phyloP scores from a whole-genome alignment of 2,797 vertebrate species.

The Fistularia commersonii region DNA sequence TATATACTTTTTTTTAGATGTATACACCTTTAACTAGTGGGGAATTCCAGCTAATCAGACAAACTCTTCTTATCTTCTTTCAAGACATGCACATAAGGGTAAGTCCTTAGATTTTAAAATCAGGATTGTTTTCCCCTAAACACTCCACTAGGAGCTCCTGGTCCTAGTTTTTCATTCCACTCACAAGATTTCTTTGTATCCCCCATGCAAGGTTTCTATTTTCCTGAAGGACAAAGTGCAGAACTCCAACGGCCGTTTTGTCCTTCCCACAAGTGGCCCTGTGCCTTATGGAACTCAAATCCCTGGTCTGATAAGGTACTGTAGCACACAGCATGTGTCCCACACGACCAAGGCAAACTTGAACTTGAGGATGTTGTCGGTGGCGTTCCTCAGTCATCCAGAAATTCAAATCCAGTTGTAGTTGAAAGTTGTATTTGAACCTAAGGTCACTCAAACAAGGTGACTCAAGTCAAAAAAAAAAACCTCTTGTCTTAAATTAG shows the following conservation, averaged over 20 bases:
- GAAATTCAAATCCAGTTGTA: too few species aligned
- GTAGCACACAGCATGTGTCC: not conserved
- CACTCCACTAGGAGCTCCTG: not conserved
- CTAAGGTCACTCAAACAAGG: too few species aligned
- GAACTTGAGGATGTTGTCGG: not conserved
- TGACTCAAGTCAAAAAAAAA: too few species aligned
- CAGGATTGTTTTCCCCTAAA: not conserved
- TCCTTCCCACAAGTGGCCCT: constrained; percentile 87
- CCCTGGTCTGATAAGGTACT: constrained; percentile 90
- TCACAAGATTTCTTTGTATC: not conserved
- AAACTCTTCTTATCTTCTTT: constrained; percentile 95
- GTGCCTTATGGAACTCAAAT: constrained; percentile 89
- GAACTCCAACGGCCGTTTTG: constrained; percentile 94
- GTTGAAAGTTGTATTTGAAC: too few species aligned
- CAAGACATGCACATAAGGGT: constrained; percentile 99
- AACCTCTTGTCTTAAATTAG: too few species aligned
- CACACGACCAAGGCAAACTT: not conserved
- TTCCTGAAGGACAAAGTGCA: constrained; percentile 98
- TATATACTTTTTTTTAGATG: constrained; percentile 66
- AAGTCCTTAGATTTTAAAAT: constrained; percentile 48
- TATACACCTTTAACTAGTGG: constrained; percentile 84
- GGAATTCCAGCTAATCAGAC: constrained; percentile 94
- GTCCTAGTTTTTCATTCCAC: not conserved
- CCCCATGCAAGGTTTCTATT: constrained; percentile 86
- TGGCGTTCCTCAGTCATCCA: not conserved